Percentiles rank a stretch among this genome's conserved stretches.
Conservation (phyloP, 2,888 invertebrate genomes). For the Spisula solida region DNA sequence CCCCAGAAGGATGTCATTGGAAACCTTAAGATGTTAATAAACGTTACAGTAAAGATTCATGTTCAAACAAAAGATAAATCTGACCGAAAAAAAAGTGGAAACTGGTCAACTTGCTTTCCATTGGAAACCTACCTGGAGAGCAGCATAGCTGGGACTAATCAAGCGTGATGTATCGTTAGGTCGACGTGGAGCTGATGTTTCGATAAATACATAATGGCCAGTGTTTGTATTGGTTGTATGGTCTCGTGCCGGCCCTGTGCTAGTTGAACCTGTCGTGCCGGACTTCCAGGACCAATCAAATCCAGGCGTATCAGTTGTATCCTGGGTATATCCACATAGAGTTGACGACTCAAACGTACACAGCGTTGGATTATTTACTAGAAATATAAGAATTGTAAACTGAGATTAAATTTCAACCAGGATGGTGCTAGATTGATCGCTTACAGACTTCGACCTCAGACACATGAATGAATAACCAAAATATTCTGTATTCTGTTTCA, state of each 20-base stretch:
- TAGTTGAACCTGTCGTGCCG: constrained; percentile 71
- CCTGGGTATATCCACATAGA: constrained; percentile 78
- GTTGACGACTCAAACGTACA: constrained; percentile 72
- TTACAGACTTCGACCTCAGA: no score
- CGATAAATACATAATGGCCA: constrained; percentile 82
- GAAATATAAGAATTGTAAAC: neutral
- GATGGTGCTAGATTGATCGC: no score
- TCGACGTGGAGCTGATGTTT: constrained; percentile 77
- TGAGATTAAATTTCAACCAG: neutral
- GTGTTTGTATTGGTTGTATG: constrained; percentile 76
- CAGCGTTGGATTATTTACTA: constrained; percentile 61
- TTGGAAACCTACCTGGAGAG: constrained; percentile 52
- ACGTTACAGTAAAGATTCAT: no score
- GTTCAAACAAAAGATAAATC: no score
- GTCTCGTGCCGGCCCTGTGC: constrained; percentile 81
- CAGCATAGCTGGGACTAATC: constrained; percentile 71
- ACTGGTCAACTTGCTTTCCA: no score
- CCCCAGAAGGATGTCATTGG: no score
- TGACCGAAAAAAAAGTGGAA: no score
- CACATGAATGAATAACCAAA: no score
- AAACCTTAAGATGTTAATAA: no score
- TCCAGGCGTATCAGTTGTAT: constrained; percentile 68
- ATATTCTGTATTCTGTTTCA: no score
- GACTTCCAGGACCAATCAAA: constrained; percentile 79
- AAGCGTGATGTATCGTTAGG: constrained; percentile 78